Evolutionary conservation across 2,113 vertebrate species (phyloP), one percentile per base, ranked within the genome.

Genomic region (Clarias batrachus): DNA sequence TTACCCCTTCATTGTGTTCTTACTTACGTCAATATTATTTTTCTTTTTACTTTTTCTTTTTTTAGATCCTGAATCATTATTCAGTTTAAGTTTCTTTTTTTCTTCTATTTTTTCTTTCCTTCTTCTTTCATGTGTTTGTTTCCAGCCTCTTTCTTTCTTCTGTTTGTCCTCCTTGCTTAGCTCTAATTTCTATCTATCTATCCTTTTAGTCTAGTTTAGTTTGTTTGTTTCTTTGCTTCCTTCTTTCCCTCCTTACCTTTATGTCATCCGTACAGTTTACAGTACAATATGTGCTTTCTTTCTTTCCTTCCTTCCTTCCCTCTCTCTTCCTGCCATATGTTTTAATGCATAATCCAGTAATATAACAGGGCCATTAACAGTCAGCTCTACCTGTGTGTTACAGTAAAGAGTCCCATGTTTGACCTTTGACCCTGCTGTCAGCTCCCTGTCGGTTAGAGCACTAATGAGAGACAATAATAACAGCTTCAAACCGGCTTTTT

Each of bases 401-500:
- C 63, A 81, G 81, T 85, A 37, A 85, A 80, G 13, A 27, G 79
- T 65, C 81, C 52, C 86, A 48, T 83, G 62, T 63, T 84, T 78
- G 59, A 83, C n/a, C 74, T 76, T 33, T 76, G 84, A 83, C 66
- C 62, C 80, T 86, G 91, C 93, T 93, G 93, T 94, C 94, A 95
- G 92, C 93, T 95, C 94, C 94, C 94, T 92, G 90, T 93, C 92
- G 93, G 93, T 92, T 94, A 91, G 87, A 93, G 91, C 91, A 89
- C 92, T 94, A 95, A 94, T 95, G 93, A 93, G 93, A 94, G 93
- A 94, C 94, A 95, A 95, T 95, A 95, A 95, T 95, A 95, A 95
- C 93, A 95, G 94, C 93, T 93, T 84, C 37, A 82, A 89, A 81
- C 63, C 93, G 92, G 92, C 93, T 95, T 94, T 94, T 95, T 94